A percentile compares a stretch with the other conserved stretches of the same genome.
phyloP scores from a whole-genome alignment of 2,888 invertebrate species.

The Acleris cristana region DNA sequence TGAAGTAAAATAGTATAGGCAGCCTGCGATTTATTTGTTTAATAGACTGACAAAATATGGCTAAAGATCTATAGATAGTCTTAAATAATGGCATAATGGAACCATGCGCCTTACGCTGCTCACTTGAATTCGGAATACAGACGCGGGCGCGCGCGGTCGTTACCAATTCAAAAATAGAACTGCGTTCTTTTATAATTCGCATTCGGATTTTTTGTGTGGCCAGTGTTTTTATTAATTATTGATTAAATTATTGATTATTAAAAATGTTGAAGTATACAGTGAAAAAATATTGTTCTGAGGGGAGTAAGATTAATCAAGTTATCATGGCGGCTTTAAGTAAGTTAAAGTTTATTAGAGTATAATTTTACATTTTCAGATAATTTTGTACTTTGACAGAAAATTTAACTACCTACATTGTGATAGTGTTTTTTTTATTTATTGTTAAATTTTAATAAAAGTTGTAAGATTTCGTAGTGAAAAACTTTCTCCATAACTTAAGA shows the following conservation, averaged over 20 bases:
- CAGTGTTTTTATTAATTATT: constrained; percentile 24
- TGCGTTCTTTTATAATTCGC: neutral
- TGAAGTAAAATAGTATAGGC: too few species aligned
- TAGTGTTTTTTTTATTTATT: too few species aligned
- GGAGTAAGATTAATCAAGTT: constrained; percentile 73
- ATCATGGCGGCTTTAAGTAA: constrained; percentile 69
- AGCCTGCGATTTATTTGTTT: too few species aligned
- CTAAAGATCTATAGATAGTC: too few species aligned
- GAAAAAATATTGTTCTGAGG: constrained; percentile 76
- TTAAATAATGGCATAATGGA: constrained; percentile 3
- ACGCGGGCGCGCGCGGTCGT: constrained; percentile 24
- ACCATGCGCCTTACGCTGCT: neutral
- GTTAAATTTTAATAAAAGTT: too few species aligned
- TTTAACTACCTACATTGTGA: too few species aligned
- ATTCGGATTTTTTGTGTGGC: neutral
- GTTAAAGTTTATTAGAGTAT: constrained; percentile 44
- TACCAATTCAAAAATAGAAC: constrained; percentile 11
- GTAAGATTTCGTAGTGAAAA: too few species aligned
- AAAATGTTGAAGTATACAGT: constrained; percentile 75
- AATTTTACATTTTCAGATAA: too few species aligned
- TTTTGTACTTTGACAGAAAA: too few species aligned
- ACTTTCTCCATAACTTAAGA: too few species aligned
- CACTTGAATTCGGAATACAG: constrained; percentile 23
- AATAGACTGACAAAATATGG: too few species aligned
- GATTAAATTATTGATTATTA: constrained; percentile 14